Percentiles rank a stretch among this genome's conserved stretches.
Evolutionary conservation across 2,113 vertebrate genomes (phyloP).

Genomic region (Pelvicachromis taeniatus): DNA sequence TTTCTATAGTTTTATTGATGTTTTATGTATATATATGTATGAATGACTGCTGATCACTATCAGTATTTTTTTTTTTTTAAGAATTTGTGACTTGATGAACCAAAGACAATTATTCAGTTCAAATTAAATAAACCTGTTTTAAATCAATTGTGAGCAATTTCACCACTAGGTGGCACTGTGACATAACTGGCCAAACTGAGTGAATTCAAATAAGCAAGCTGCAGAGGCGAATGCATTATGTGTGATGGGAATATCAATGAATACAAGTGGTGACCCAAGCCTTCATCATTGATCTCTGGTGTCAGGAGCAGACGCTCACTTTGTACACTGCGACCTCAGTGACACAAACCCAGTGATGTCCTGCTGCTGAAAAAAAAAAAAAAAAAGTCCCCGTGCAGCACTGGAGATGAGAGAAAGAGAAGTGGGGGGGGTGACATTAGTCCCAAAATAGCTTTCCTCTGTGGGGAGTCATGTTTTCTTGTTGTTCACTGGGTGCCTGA

Average conservation of each 20-base stretch:
- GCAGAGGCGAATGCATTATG: background rate
- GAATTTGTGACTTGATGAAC: background rate
- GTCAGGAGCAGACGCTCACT: slow-evolving; percentile 4
- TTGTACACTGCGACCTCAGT: slow-evolving; percentile 12
- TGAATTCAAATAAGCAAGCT: background rate
- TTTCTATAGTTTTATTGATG: background rate
- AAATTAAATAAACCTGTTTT: background rate
- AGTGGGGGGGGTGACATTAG: background rate
- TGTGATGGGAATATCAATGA: background rate
- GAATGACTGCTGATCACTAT: background rate
- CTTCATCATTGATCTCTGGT: slow-evolving; percentile 36
- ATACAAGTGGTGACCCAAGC: background rate
- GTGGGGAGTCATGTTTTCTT: slow-evolving; percentile 47
- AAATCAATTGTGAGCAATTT: background rate
- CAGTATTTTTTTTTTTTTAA: background rate
- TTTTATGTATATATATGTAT: background rate
- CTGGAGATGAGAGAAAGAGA: background rate
- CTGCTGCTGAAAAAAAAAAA: background rate
- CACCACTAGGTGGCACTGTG: slow-evolving; percentile 41
- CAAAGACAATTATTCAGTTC: background rate
- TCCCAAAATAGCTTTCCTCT: slow-evolving; percentile 48
- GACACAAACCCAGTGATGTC: slow-evolving; percentile 11
- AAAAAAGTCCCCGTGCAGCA: background rate
- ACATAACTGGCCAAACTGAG: background rate
- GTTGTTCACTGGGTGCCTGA: slow-evolving; percentile 29